These are phyloP conservation scores for Elaphurus davidianus DNA, from an alignment of 2,113 vertebrate genomes.

Conservation along the genomic window DNA sequence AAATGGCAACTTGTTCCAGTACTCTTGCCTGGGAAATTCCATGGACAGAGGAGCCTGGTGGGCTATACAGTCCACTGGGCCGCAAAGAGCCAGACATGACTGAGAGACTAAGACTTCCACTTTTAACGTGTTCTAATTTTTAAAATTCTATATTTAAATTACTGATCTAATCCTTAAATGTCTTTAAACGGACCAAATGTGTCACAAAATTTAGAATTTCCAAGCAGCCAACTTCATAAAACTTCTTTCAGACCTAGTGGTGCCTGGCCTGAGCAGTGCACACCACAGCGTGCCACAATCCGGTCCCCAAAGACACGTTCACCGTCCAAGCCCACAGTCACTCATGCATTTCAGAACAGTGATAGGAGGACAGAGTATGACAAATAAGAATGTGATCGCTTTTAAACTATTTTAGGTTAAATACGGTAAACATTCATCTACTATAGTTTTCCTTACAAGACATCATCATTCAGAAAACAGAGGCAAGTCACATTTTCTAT, in stretches of 20 bases:
- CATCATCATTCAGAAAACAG: neutral
- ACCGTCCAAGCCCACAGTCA: neutral
- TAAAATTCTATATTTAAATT: neutral
- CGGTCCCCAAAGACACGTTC: neutral
- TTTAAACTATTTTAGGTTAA: neutral
- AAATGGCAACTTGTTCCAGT: neutral
- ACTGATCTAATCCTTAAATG: neutral
- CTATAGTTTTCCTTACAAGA: neutral
- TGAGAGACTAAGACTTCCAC: neutral
- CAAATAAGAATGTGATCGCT: neutral
- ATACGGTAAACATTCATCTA: neutral
- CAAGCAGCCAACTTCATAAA: neutral
- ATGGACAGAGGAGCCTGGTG: neutral
- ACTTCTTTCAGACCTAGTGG: neutral
- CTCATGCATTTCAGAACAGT: neutral
- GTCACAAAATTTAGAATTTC: slow-evolving; percentile 4
- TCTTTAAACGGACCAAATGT: neutral
- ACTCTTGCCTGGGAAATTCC: neutral
- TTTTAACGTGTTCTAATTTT: neutral
- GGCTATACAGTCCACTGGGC: neutral
- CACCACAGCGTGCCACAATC: neutral
- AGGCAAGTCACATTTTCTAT: neutral
- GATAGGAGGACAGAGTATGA: neutral
- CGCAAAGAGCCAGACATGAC: neutral
- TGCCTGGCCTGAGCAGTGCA: neutral